These are phyloP conservation scores for Petaurus breviceps DNA, from an alignment of 2,113 vertebrate species.

Conservation along the genomic window DNA sequence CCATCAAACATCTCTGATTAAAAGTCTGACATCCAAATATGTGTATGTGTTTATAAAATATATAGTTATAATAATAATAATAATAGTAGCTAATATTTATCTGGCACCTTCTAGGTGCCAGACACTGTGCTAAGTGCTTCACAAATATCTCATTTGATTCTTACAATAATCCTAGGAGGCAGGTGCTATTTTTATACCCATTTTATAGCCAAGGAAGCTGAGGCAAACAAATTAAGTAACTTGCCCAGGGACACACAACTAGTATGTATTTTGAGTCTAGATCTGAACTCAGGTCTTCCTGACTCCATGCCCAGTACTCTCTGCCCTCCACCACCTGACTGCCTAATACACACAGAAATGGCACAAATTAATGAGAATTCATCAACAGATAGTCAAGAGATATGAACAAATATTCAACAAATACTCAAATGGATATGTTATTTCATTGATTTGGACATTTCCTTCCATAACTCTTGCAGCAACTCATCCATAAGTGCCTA, in stretches of 20 bases:
- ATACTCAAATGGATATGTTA: not conserved
- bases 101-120: too few relatives aligned
- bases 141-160: not conserved
- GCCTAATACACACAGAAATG: not conserved
- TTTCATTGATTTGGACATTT: not conserved
- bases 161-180: not conserved
- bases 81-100: not conserved
- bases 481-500: not conserved
- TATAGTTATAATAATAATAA: not conserved
- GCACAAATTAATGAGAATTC: not conserved
- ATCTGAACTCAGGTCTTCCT: not conserved
- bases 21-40: not conserved
- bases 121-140: not conserved
- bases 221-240: not conserved
- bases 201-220: not conserved
- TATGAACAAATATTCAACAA: not conserved
- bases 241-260: not conserved
- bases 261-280: not conserved
- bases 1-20: not conserved
- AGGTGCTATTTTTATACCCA: not conserved
- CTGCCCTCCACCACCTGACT: too few relatives aligned
- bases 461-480: not conserved
- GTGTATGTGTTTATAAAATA: not conserved
- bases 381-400: not conserved
- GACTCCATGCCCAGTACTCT: too few relatives aligned